These are phyloP conservation scores for Aporophyla lueneburgensis DNA, from an alignment of 2,888 invertebrate species.

Conservation along the genomic window DNA sequence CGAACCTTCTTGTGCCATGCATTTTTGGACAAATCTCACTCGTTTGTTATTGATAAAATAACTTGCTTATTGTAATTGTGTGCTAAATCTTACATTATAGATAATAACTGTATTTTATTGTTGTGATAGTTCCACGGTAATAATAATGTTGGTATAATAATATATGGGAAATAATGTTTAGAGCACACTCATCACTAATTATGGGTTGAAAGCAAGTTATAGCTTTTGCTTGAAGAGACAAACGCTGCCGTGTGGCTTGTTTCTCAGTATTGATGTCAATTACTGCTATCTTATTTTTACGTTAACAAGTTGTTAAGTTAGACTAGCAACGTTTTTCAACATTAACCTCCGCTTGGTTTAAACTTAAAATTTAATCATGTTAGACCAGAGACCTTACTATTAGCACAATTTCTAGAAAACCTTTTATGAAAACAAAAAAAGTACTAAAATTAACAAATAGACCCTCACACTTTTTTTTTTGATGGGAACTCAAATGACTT, in stretches of 20 bases:
- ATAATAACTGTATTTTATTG: constrained; percentile 18
- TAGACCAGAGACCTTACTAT: neutral
- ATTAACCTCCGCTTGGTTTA: neutral
- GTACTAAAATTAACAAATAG: neutral
- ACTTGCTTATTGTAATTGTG: constrained; percentile 3
- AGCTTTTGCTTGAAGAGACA: neutral
- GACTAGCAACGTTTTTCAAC: neutral
- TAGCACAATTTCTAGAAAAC: neutral
- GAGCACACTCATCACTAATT: constrained; percentile 21
- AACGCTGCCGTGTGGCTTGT: constrained; percentile 5
- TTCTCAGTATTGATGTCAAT: constrained; percentile 21
- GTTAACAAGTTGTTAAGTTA: neutral
- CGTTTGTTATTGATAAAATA: neutral
- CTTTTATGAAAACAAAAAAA: too few species aligned
- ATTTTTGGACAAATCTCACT: constrained; percentile 8
- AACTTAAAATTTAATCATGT: neutral
- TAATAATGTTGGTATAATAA: constrained; percentile 19
- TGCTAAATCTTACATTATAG: constrained; percentile 3
- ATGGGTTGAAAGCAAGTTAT: constrained; percentile 18
- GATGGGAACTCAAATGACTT: too few species aligned
- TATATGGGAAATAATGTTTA: constrained; percentile 34
- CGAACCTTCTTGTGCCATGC: constrained; percentile 21
- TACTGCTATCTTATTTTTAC: constrained; percentile 10
- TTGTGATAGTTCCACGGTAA: constrained; percentile 1
- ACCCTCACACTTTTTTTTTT: too few species aligned